phyloP scores from a whole-genome alignment of 2,797 vertebrate species.

The Anguilla megastoma region DNA sequence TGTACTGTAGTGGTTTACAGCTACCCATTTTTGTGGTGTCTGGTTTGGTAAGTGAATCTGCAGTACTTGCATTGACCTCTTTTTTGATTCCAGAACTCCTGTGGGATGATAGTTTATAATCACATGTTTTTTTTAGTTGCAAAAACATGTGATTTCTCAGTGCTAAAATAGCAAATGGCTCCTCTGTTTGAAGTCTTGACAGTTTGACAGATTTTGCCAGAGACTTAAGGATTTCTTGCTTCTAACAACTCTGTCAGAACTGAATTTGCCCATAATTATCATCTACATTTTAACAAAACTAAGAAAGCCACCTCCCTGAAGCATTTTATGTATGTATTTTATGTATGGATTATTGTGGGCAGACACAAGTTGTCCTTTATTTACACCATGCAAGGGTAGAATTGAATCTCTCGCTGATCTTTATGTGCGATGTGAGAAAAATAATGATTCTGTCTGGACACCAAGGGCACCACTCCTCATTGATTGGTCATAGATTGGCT shows the following conservation, averaged over 20 bases:
- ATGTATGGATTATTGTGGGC: neutral
- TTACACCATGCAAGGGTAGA: neutral
- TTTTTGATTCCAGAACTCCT: neutral
- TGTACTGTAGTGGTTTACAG: neutral
- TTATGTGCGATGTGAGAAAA: neutral
- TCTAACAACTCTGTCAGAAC: neutral
- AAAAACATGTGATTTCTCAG: neutral
- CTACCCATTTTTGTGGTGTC: neutral
- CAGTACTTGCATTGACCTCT: neutral
- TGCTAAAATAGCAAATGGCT: slow-evolving; percentile 1
- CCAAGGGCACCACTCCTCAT: neutral
- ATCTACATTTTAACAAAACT: neutral
- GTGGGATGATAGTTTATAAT: neutral
- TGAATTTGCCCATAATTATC: neutral
- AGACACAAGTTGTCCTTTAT: neutral
- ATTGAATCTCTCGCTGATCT: neutral
- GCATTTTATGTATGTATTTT: neutral
- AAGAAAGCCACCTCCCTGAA: neutral
- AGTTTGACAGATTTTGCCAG: neutral
- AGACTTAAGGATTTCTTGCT: slow-evolving; percentile 9
- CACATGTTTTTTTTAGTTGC: neutral
- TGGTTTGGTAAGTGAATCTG: neutral
- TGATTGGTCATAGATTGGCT: neutral
- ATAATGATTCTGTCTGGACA: neutral
- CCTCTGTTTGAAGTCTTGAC: neutral